Base-by-base conservation (phyloP, 2,797 vertebrate species). In the Bovichtus variegatus region DNA sequence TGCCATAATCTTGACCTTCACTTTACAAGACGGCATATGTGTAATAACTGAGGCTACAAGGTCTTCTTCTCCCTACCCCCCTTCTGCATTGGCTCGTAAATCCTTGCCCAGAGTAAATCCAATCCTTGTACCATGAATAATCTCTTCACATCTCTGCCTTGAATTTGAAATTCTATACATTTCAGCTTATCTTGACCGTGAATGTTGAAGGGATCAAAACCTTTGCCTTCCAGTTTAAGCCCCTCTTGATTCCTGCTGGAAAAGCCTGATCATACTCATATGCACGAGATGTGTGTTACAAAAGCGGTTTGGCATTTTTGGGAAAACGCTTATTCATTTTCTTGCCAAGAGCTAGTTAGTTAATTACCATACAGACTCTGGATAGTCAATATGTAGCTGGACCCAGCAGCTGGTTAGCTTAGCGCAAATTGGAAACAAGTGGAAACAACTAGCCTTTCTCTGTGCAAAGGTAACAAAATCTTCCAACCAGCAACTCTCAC, bases 91-190 rank as follows among this genome's bases (percentile, higher is more conserved):
- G 55, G 36, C 73, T 79, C 25, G 3, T 78, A 82, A 86, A 88
- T 78, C 76, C 78, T 83, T 19, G 44, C 83, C 69, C 18, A 31
- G 73, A 81, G 80, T 76, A 64, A 79, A 76, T 84, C 47, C 63
- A 72, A 47, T 73, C 72, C 50, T 21, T 67, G 74, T 64, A 64
- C 67, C 78, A 57, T 74, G 41, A 81, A 80, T 84, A 79, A 81
- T 87, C 82, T 73, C 73, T 34, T 68, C 59, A 55, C 41, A 86
- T 83, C 54, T 80, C 74, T 62, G 71, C 55, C 74, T 65, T 67
- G 77, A 67, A 55, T 79, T 68, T 64, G 8, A 75, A 80, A 67
- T 74, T 85, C 43, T 66, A 66, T 82, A 80, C 31, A 60, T 84
- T 76, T 49, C 8, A 31, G 40, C 25, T 75, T 64, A 57, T 65